A percentile compares a stretch with the other conserved stretches of the same genome.
Conservation (phyloP, 1,140 invertebrate species). For the Sarcophaga bullata region DNA sequence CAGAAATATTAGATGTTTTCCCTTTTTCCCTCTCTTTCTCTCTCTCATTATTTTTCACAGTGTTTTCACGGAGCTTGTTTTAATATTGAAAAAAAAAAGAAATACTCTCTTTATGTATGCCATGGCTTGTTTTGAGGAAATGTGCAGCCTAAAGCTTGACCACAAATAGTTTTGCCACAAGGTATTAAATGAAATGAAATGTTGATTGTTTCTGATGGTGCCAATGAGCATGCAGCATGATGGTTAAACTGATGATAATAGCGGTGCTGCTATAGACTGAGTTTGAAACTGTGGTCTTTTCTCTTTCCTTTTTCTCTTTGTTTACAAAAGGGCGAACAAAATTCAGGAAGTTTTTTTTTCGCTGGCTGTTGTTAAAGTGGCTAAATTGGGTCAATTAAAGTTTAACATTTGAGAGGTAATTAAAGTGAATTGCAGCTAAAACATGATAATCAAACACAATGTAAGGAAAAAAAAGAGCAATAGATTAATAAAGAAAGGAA, state of each 20-base stretch:
- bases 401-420: conserved; percentile 20
- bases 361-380: not conserved
- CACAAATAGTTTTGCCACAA: not conserved
- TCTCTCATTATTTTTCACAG: too few species aligned
- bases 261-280: too few species aligned
- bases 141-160: not conserved
- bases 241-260: too few species aligned
- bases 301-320: too few species aligned
- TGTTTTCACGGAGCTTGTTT: too few species aligned
- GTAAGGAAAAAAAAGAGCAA: not conserved
- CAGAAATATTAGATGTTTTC: not conserved
- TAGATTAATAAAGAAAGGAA: not conserved
- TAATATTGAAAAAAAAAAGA: too few species aligned
- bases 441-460: not conserved
- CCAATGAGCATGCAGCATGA: not conserved
- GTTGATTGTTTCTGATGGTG: conserved; percentile 20
- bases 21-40: not conserved
- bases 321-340: too few species aligned
- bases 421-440: not conserved
- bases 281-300: too few species aligned
- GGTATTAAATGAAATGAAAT: conserved; percentile 8
- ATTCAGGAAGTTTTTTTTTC: not conserved
- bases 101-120: too few species aligned
- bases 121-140: not conserved
- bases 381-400: conserved; percentile 21